Evolutionary conservation across 2,797 vertebrate genomes (phyloP).

Genomic region (Pygocentrus nattereri): DNA sequence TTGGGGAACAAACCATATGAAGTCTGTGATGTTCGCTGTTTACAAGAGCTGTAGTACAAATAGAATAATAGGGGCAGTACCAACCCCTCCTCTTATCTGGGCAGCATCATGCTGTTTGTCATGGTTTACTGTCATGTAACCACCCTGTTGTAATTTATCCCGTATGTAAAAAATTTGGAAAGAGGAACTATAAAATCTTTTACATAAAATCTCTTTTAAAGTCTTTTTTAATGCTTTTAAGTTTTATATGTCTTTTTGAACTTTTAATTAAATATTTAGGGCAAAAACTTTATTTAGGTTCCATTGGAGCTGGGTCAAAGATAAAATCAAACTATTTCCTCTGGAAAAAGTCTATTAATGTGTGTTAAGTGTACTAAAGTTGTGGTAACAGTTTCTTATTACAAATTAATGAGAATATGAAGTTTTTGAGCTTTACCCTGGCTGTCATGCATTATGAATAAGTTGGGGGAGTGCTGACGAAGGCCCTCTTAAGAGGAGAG

Average conservation of each 20-base stretch:
- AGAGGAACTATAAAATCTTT: not conserved
- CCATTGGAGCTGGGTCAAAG: not conserved
- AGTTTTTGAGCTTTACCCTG: not conserved
- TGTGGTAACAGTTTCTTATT: not conserved
- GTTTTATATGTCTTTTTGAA: not conserved
- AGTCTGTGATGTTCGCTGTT: not conserved
- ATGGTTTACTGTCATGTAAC: not conserved
- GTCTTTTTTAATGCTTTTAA: not conserved
- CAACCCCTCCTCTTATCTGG: not conserved
- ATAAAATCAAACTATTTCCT: not conserved
- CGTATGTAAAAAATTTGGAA: too few species aligned
- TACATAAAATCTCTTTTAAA: not conserved
- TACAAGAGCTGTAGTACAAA: not conserved
- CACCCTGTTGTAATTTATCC: not conserved
- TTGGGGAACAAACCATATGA: not conserved
- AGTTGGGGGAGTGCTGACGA: slow-evolving; percentile 4
- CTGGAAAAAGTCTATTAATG: slow-evolving; percentile 11
- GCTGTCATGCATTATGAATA: slow-evolving; percentile 28
- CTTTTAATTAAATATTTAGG: not conserved
- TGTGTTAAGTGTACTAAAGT: not conserved
- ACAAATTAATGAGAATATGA: slow-evolving; percentile 1
- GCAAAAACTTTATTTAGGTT: not conserved
- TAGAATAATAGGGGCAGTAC: not conserved
- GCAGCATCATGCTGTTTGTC: not conserved
- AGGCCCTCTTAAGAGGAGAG: not conserved